These are phyloP conservation scores for Antheraea pernyi DNA, from an alignment of 1,140 invertebrate species.

Conservation along the genomic window DNA sequence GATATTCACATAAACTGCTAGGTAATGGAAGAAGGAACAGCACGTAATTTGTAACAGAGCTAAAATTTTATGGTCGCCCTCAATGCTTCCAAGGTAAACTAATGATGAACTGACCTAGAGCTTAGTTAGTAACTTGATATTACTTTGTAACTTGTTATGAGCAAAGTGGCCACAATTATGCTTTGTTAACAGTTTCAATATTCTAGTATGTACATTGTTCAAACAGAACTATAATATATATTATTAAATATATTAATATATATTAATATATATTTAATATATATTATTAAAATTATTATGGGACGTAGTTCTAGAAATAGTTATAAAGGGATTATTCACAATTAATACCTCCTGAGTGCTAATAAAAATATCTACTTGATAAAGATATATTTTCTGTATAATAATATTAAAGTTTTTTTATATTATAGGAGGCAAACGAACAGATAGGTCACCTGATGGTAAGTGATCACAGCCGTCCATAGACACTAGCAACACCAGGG, in stretches of 20 bases:
- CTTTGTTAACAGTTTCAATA: not conserved
- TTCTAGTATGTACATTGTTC: not conserved
- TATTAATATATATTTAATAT: no score
- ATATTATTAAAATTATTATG: not conserved
- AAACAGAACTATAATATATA: not conserved
- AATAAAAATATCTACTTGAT: no score
- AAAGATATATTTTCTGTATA: no score
- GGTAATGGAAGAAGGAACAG: not conserved
- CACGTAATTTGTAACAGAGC: not conserved
- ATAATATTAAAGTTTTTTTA: no score
- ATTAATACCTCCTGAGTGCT: no score
- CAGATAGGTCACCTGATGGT: no score
- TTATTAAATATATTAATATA: no score
- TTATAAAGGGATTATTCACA: no score
- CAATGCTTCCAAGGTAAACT: not conserved
- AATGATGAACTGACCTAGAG: conserved; percentile 8
- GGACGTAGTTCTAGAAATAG: not conserved
- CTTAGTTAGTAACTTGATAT: conserved; percentile 10
- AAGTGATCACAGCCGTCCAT: no score
- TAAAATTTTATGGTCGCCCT: not conserved
- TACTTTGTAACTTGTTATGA: conserved; percentile 8
- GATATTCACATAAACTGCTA: no score
- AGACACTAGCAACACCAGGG: no score
- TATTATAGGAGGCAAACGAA: no score
- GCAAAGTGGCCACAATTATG: not conserved